Percentiles rank a stretch among this genome's conserved stretches.
Evolutionary conservation across 1,140 invertebrate species (phyloP).

Genomic region (Musca vetustissima): DNA sequence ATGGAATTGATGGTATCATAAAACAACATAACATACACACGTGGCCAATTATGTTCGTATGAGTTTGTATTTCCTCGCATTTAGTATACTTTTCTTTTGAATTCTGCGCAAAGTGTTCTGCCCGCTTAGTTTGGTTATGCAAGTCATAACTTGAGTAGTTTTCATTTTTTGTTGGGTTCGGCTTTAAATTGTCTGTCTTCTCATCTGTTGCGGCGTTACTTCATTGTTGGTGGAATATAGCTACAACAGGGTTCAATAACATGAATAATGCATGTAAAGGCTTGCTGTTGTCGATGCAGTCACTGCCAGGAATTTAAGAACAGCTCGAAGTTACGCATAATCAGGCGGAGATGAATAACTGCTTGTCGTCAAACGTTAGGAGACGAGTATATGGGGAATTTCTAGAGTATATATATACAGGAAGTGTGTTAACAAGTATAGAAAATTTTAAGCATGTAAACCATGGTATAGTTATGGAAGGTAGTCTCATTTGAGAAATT

Average conservation of each 20-base stretch:
- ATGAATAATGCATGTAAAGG: slow-evolving; percentile 52
- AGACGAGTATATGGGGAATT: no score
- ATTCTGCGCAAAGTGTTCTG: neutral
- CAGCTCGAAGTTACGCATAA: slow-evolving; percentile 7
- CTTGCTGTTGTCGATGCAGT: neutral
- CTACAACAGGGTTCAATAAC: slow-evolving; percentile 50
- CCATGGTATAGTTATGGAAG: no score
- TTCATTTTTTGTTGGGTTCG: slow-evolving; percentile 4
- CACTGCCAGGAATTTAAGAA: neutral
- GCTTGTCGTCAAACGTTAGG: no score
- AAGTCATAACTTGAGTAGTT: slow-evolving; percentile 19
- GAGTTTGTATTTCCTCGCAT: neutral
- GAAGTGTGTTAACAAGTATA: no score
- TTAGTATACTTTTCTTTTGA: neutral
- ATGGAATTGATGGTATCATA: no score
- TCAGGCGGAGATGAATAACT: neutral
- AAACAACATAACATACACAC: no score
- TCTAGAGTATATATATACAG: no score
- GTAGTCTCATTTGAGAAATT: no score
- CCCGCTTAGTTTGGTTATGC: slow-evolving; percentile 17
- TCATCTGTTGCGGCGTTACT: neutral
- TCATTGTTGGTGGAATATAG: slow-evolving; percentile 15
- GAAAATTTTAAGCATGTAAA: no score
- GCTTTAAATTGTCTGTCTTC: neutral
- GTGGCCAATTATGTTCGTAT: neutral